Evolutionary conservation across 2,113 vertebrate species (phyloP).

Genomic region (Rissa tridactyla): DNA sequence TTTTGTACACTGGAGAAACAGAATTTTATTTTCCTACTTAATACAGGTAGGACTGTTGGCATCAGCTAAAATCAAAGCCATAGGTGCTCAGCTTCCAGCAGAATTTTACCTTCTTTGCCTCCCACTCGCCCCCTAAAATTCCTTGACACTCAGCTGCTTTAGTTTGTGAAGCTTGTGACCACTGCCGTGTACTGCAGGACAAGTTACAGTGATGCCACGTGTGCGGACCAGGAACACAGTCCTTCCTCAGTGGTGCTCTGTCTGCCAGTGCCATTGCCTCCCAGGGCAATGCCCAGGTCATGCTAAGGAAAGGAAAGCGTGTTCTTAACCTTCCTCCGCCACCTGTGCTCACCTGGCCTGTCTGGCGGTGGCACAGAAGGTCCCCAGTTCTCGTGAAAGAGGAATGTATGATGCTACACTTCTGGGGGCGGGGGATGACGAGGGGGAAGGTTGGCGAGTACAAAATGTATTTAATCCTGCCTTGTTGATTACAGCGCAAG

Average conservation of each 20-base stretch:
- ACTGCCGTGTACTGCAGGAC: not conserved
- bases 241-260: not conserved
- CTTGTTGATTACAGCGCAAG: not conserved
- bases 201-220: not conserved
- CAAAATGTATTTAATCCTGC: not conserved
- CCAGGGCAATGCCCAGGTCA: not conserved
- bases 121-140: not conserved
- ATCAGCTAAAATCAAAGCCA: conserved; percentile 48
- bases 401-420: not conserved
- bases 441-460: not conserved
- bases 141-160: not conserved
- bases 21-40: conserved; percentile 32
- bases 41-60: conserved; percentile 16
- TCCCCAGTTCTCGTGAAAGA: not conserved
- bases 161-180: not conserved
- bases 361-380: not conserved
- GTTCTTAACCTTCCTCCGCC: not conserved
- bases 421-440: not conserved
- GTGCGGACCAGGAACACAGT: not conserved
- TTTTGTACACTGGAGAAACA: conserved; percentile 27
- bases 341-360: not conserved
- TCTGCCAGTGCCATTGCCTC: not conserved
- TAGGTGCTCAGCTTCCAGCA: conserved; percentile 42
- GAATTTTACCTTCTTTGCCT: not conserved
- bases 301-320: not conserved